Evolutionary conservation across 64 coral and sea anemone species (phyloP), one percentile per base, ranked within the genome.

Genomic region (Actinia tenebrosa): DNA sequence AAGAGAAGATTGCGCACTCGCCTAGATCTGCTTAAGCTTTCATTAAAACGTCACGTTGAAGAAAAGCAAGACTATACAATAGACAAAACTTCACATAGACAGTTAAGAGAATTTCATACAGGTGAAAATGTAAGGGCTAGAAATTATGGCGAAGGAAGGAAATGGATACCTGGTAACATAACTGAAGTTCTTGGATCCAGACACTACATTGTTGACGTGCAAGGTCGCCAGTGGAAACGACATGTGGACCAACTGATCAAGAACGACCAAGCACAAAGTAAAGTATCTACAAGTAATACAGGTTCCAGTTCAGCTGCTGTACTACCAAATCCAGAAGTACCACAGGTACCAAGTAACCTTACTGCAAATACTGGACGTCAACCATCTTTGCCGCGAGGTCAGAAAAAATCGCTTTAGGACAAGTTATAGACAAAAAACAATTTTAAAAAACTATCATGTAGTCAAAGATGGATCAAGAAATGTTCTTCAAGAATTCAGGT

Each of bases 161-260:
- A 88, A 64, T 88, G 87, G 87, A 60, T 88, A 56, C 78, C 7
- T 88, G 87, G 69, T 78, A 66, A 85, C 1, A 10, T 91, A 14
- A 78, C 64, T 91, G 83, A 91, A 71, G 83, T 86, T 20, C 52
- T 91, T 60, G 83, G 89, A 45, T 91, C 89, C 44, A 16, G 83
- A 45, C 89, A 91, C 56, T 86, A 91, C 56, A 91, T 91, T 3
- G 89, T 91, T 77, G 52, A 86, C 1, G 89, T 86, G 59, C 18
- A 80, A 62, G 89, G 83, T 5, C 75, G 52, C 22, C 22, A 55
- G 83, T 86, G 89, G 89, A 91, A 91, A 78, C 50, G 83, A 91
- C 89, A 91, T 45, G 44, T 91, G 15, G 83, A 91, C 58, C 83
- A 85, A 79, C n/a, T 86, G n/a, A 78, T 78, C n/a, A 78, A 42